phyloP scores from a whole-genome alignment of 2,888 invertebrate genomes.

The Limnephilus rhombicus region DNA sequence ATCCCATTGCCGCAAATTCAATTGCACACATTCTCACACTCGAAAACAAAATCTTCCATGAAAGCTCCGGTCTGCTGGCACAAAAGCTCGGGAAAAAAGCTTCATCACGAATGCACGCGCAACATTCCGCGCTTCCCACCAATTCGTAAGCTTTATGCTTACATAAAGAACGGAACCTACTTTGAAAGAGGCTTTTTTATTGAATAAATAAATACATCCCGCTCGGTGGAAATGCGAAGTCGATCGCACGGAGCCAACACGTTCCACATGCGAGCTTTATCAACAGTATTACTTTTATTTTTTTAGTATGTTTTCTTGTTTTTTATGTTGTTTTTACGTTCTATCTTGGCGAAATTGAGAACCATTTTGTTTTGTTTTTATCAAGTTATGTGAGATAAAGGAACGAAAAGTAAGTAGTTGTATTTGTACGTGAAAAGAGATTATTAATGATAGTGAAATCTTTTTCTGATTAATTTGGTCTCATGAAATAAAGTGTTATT shows the following conservation, averaged over 20 bases:
- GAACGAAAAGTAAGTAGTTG: background rate
- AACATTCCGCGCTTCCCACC: slow-evolving; percentile 58
- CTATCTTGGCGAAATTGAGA: background rate
- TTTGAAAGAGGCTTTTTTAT: slow-evolving; percentile 63
- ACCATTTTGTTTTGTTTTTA: background rate
- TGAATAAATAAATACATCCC: slow-evolving; percentile 64
- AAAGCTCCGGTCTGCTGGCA: slow-evolving; percentile 54
- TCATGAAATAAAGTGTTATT: no score
- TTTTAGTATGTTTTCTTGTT: slow-evolving; percentile 23
- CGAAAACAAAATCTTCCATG: slow-evolving; percentile 63
- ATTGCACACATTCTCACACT: slow-evolving; percentile 56
- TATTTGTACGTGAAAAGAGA: background rate
- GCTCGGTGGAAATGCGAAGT: slow-evolving; percentile 54
- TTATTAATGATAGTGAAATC: background rate
- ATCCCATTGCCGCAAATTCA: slow-evolving; percentile 49
- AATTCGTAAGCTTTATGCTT: slow-evolving; percentile 63
- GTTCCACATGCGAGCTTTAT: slow-evolving; percentile 43
- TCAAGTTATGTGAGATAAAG: background rate
- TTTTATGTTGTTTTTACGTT: background rate
- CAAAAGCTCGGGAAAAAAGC: slow-evolving; percentile 54
- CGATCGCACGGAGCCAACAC: slow-evolving; percentile 46
- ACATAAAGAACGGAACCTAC: slow-evolving; percentile 64
- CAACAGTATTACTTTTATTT: slow-evolving; percentile 47
- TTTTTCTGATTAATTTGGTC: background rate
- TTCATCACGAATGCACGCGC: slow-evolving; percentile 60